Conservation (phyloP, 2,113 vertebrate species). For the Glaucidium brasilianum region DNA sequence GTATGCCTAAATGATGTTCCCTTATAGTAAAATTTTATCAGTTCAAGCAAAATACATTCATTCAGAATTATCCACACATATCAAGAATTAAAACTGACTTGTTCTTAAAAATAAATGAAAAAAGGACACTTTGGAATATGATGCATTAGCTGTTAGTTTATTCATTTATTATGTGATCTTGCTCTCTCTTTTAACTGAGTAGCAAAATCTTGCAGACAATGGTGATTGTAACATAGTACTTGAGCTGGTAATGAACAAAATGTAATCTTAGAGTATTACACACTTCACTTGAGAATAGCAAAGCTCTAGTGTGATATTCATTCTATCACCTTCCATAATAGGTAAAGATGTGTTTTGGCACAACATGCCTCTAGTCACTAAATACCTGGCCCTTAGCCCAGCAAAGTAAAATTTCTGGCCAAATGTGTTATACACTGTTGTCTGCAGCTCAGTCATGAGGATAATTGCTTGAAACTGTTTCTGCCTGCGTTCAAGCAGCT, state of each 20-base stretch:
- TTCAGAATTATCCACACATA: not conserved
- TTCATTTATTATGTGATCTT: not conserved
- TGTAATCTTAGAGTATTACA: not conserved
- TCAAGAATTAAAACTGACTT: not conserved
- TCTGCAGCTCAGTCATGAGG: not conserved
- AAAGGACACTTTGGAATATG: not conserved
- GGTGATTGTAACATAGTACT: not conserved
- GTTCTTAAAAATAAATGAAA: not conserved
- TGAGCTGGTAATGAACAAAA: not conserved
- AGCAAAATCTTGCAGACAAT: not conserved
- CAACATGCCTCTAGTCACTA: not conserved
- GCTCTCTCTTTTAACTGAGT: not conserved
- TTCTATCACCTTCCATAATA: not conserved
- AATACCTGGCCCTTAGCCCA: conserved; percentile 14
- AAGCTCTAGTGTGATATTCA: not conserved
- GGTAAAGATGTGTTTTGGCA: conserved; percentile 44
- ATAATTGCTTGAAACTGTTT: conserved; percentile 23
- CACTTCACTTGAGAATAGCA: not conserved
- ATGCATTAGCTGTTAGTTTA: not conserved
- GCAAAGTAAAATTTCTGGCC: not conserved
- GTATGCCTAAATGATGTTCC: rapidly evolving
- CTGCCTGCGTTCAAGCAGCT: not conserved
- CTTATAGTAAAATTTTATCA: not conserved
- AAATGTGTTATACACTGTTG: not conserved
- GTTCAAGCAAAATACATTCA: not conserved